Evolutionary conservation across 1,140 invertebrate species (phyloP).

Genomic region (Brachionus manjavacas): DNA sequence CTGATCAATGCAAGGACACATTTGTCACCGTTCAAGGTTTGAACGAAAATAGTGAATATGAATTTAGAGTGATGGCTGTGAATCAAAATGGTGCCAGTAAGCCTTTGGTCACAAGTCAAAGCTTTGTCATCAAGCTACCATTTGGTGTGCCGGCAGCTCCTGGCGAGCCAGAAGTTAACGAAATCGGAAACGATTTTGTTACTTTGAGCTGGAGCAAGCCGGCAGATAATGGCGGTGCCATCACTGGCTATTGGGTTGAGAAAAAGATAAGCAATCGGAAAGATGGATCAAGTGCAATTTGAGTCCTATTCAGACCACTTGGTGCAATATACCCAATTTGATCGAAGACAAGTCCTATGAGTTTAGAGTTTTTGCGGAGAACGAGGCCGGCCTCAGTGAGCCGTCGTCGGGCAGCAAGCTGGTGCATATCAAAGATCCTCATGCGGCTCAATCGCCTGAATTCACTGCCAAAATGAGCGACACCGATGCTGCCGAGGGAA

Average conservation of each 20-base stretch:
- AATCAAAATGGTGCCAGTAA: slow-evolving; percentile 92
- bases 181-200: slow-evolving; percentile 88
- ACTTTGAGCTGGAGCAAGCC: slow-evolving; percentile 93
- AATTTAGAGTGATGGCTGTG: slow-evolving; percentile 92
- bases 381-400: slow-evolving; percentile 80
- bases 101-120: slow-evolving; percentile 62
- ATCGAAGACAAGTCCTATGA: slow-evolving; percentile 95
- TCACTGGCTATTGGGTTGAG: slow-evolving; percentile 93
- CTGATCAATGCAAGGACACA: slow-evolving; percentile 37
- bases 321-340: slow-evolving; percentile 89
- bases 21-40: slow-evolving; percentile 7
- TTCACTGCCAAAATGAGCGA: slow-evolving; percentile 43
- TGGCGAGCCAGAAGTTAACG: slow-evolving; percentile 26
- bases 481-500: slow-evolving; percentile 44
- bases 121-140: slow-evolving; percentile 30
- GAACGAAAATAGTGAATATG: slow-evolving; percentile 76
- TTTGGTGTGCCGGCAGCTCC: slow-evolving; percentile 22
- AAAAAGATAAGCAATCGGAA: slow-evolving; percentile 84
- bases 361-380: slow-evolving; percentile 94
- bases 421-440: slow-evolving; percentile 77
- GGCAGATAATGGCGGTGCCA: slow-evolving; percentile 83
- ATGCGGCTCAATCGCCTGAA: slow-evolving; percentile 44
- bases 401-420: slow-evolving; percentile 62
- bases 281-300: slow-evolving; percentile 63
- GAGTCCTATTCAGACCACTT: slow-evolving; percentile 72